Conservation (phyloP, 2,888 invertebrate species). For the Epirrita christyi region DNA sequence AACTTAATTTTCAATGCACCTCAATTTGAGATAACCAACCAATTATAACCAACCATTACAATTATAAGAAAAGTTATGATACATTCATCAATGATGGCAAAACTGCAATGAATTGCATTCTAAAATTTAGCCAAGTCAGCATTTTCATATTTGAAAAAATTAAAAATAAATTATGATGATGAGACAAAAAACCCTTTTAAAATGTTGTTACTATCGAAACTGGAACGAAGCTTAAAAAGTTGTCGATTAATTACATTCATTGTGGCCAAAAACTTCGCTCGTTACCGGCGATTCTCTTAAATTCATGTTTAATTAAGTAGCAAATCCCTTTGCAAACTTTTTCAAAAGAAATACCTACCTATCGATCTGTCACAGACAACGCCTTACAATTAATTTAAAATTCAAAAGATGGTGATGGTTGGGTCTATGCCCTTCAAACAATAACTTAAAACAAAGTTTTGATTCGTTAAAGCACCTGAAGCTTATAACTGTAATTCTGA, state of each 20-base stretch:
- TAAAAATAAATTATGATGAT: background rate
- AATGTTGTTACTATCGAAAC: constrained; percentile 48
- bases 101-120: too few species aligned
- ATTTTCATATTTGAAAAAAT: too few species aligned
- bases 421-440: constrained; percentile 10
- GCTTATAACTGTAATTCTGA: constrained; percentile 8
- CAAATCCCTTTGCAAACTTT: constrained; percentile 71
- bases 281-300: constrained; percentile 75
- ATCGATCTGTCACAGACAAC: constrained; percentile 72
- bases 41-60: background rate
- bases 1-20: constrained; percentile 14
- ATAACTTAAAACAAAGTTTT: constrained; percentile 17
- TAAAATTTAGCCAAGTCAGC: too few species aligned
- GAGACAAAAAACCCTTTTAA: constrained; percentile 22
- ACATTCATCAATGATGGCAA: too few species aligned
- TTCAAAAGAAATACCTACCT: constrained; percentile 61
- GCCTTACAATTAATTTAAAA: constrained; percentile 36
- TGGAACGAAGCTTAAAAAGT: constrained; percentile 65
- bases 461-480: constrained; percentile 12
- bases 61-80: background rate
- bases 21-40: background rate
- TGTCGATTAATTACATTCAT: constrained; percentile 77
- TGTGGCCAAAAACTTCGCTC: constrained; percentile 79
- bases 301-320: constrained; percentile 75
- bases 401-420: constrained; percentile 22